phyloP scores from a whole-genome alignment of 2,113 vertebrate genomes.

The Rhea americana region DNA sequence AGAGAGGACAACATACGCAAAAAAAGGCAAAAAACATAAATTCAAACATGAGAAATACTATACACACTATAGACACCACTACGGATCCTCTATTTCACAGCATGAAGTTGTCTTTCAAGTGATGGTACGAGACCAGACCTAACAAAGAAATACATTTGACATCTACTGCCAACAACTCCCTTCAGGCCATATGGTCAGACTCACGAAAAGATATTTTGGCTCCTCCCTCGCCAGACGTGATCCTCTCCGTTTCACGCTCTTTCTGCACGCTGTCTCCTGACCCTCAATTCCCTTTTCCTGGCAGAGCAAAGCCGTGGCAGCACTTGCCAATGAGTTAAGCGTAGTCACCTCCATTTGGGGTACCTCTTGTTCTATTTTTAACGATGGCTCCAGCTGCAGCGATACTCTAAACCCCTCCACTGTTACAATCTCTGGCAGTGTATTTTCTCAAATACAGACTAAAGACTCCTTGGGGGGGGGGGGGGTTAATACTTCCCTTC shows the following conservation, averaged over 20 bases:
- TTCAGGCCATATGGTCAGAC: neutral
- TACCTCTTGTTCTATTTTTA: neutral
- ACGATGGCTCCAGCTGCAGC: neutral
- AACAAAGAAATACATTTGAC: neutral
- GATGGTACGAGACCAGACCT: neutral
- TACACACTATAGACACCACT: accelerated
- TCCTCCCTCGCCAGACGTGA: neutral
- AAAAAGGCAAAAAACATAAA: neutral
- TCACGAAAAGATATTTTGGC: neutral
- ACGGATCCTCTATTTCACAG: neutral
- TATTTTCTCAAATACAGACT: neutral
- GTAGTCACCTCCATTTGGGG: neutral
- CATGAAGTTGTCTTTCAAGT: neutral
- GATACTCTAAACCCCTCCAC: neutral
- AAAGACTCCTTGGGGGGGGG: neutral
- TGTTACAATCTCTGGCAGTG: neutral
- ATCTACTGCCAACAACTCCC: neutral
- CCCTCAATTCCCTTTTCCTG: neutral
- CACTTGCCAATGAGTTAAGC: neutral
- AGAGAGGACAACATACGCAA: neutral
- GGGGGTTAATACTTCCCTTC: neutral
- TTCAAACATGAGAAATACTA: neutral
- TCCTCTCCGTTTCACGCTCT: neutral
- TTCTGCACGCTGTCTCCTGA: neutral
- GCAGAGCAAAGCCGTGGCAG: neutral